These are phyloP conservation scores for Calyptomena viridis DNA, from an alignment of 2,113 vertebrate genomes.

Conservation along the genomic window DNA sequence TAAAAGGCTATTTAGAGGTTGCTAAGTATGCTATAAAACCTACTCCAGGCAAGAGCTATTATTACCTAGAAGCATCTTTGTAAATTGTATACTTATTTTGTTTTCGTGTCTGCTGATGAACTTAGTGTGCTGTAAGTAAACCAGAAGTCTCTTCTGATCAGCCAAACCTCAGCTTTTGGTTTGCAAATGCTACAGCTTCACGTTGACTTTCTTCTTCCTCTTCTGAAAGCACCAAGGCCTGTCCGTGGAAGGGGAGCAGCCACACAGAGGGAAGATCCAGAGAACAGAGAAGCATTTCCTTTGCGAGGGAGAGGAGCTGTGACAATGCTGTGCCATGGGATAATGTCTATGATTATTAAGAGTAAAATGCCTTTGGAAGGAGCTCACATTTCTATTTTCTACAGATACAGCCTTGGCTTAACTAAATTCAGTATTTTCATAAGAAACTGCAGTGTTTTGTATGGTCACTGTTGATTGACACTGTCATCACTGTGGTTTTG, in stretches of 20 bases:
- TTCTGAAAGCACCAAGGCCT: background rate
- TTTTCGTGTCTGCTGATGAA: background rate
- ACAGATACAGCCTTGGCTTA: background rate
- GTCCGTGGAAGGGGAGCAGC: background rate
- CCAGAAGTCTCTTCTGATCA: background rate
- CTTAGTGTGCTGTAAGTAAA: background rate
- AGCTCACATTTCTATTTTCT: background rate
- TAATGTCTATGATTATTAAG: background rate
- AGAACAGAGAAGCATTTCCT: background rate
- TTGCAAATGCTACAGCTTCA: background rate
- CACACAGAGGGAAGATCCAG: background rate
- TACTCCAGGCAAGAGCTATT: background rate
- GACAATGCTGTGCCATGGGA: rapidly evolving
- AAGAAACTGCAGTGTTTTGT: background rate
- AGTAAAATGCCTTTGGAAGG: background rate
- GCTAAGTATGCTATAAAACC: background rate
- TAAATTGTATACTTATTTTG: background rate
- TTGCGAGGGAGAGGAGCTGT: background rate
- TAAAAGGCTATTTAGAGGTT: background rate
- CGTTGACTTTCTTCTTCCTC: background rate
- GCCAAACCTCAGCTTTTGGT: background rate
- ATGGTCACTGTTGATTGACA: background rate
- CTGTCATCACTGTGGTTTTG: background rate
- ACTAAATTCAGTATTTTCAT: background rate
- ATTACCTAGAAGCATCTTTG: background rate